Percentiles rank a stretch among this genome's conserved stretches.
These are phyloP conservation scores for Syngnathus floridae DNA, from an alignment of 2,113 vertebrate genomes.

Conservation along the genomic window DNA sequence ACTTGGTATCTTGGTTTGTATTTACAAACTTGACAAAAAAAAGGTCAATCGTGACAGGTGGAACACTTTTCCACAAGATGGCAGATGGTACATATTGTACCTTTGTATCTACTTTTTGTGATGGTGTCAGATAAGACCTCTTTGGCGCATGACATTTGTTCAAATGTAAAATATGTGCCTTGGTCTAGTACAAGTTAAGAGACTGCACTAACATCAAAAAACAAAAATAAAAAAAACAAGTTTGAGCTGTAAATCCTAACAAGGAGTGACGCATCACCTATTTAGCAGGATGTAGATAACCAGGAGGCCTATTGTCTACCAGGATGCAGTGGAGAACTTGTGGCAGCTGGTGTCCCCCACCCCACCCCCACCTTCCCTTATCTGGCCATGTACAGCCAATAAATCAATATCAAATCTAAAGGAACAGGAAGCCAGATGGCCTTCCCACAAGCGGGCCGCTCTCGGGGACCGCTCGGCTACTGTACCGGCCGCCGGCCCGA, in stretches of 20 bases:
- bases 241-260: constrained; percentile 8
- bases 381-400: constrained; percentile 71
- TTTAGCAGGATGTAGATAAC: constrained; percentile 47
- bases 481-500: constrained; percentile 50
- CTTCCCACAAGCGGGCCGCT: constrained; percentile 50
- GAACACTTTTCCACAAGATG: neutral
- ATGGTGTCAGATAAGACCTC: neutral
- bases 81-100: neutral
- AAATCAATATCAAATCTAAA: constrained; percentile 75
- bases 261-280: constrained; percentile 28
- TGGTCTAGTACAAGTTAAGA: neutral
- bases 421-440: constrained; percentile 75
- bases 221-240: neutral
- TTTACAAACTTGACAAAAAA: neutral
- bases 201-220: constrained; percentile 1
- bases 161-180: neutral
- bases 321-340: constrained; percentile 44
- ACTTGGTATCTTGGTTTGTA: neutral
- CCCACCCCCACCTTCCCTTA: constrained; percentile 34
- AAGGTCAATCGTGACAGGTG: neutral
- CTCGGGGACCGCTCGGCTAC: constrained; percentile 67
- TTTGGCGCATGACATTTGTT: neutral
- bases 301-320: constrained; percentile 51
- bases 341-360: constrained; percentile 62
- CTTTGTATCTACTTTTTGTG: neutral